Evolutionary conservation across 2,888 invertebrate species (phyloP), one percentile per base, ranked within the genome.

Genomic region (Stegana nigrithorax): DNA sequence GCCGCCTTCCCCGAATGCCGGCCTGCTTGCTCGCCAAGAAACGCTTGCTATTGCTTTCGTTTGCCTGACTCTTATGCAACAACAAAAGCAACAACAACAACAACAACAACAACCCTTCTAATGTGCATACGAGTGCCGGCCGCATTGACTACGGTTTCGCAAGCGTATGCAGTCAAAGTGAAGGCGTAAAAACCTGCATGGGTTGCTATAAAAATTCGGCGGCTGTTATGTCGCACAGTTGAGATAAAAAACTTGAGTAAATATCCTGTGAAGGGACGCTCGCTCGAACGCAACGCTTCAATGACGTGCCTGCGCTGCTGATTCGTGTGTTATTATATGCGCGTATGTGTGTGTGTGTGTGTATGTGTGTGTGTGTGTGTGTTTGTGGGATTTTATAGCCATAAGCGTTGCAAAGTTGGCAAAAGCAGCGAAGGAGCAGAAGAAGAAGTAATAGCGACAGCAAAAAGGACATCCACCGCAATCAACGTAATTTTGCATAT

Each of bases 401-500:
- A n/a, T 23, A 45, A 45, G 51, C 29, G 29, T 29, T 14, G 36
- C 17, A 32, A 17, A 39, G 39, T 17, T 39, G 39, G n/a, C 17
- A 39, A 39, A n/a, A n/a, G n/a, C n/a, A n/a, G n/a, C n/a, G n/a
- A n/a, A n/a, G n/a, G n/a, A n/a, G 39, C 1, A 39, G 39, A 39
- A 39, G 10, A 39, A 29, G 29, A 29, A 29, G 10, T 7, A 29
- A 29, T 7, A 29, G 10, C 6, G n/a, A 10, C 4, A 21, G 4
- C 14, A 36, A 63, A 65, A 66, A 60, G 64, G 63, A 62, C 66
- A 64, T 64, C 63, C 50, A 63, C 39, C 58, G 64, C 57, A 61
- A 64, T 67, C 64, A 66, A 62, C 55, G 58, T 58, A 67, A 66
- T 71, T 78, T 75, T 81, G 74, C 81, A 75, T 80, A 77, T 81